phyloP scores from a whole-genome alignment of 2,888 invertebrate genomes.

The Drosophila tanythrix region DNA sequence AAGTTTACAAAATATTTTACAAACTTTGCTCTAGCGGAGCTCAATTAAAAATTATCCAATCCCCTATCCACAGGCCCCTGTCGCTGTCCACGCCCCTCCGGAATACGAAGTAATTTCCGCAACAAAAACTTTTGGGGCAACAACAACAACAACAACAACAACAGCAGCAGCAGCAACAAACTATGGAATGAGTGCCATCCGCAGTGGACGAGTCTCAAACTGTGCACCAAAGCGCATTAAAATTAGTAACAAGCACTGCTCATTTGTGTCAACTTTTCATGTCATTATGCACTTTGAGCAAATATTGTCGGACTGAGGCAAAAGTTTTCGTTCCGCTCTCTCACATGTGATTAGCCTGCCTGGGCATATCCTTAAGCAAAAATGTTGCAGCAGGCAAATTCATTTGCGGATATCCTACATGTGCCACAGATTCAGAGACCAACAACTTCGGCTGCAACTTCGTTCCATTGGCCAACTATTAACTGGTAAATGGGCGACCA shows the following conservation, averaged over 20 bases:
- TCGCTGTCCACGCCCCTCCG: background rate
- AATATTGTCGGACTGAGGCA: conserved; percentile 70
- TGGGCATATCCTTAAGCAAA: conserved; percentile 75
- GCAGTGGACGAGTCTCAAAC: conserved; percentile 25
- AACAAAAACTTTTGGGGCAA: conserved; percentile 69
- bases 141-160: conserved; percentile 19
- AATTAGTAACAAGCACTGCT: conserved; percentile 81
- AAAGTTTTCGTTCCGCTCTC: conserved; percentile 58
- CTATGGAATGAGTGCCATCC: background rate
- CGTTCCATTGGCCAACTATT: conserved; percentile 35
- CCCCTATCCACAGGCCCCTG: conserved; percentile 1
- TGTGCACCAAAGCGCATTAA: conserved; percentile 69
- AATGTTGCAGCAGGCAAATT: conserved; percentile 62
- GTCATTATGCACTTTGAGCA: conserved; percentile 81
- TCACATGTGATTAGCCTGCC: conserved; percentile 73
- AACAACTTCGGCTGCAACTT: conserved; percentile 36
- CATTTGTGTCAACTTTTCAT: conserved; percentile 82
- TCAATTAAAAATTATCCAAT: conserved; percentile 74
- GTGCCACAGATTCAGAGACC: conserved; percentile 6
- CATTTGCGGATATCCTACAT: conserved; percentile 69
- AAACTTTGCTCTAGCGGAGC: conserved; percentile 59
- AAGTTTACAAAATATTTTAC: conserved; percentile 72
- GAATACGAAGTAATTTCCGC: conserved; percentile 67
- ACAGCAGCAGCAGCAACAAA: conserved; percentile 22
- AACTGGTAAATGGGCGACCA: conserved; percentile 42